Percentiles rank a stretch among this genome's conserved stretches.
Conservation (phyloP, 1,140 invertebrate species). For the Hypothenemus hampei region DNA sequence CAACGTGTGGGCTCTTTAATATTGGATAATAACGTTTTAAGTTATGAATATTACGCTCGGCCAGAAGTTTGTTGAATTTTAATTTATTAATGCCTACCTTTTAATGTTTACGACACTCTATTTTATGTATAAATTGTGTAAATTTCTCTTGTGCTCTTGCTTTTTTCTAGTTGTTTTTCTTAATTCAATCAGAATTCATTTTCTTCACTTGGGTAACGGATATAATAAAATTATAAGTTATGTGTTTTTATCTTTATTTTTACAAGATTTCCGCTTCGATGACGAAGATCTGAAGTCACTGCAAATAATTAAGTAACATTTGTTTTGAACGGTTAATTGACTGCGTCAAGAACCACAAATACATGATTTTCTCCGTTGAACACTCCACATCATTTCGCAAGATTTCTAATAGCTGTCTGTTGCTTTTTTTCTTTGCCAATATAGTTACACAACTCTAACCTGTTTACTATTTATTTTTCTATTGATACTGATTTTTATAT, state of each 20-base stretch:
- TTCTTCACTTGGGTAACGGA: no score
- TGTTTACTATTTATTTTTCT: no score
- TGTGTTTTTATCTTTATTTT: no score
- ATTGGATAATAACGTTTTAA: conserved; percentile 14
- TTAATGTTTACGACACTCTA: neutral
- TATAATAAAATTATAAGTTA: no score
- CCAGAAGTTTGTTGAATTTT: conserved; percentile 7
- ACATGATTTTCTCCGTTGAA: neutral
- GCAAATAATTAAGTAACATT: conserved; percentile 5
- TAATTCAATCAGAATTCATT: neutral
- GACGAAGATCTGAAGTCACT: neutral
- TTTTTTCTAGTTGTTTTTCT: neutral
- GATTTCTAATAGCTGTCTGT: neutral
- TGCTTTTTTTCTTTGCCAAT: no score
- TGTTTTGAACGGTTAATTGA: conserved; percentile 2
- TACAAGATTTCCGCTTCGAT: no score
- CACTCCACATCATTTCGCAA: neutral
- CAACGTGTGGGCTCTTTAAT: conserved; percentile 14
- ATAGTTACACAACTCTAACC: no score
- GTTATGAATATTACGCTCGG: conserved; percentile 9
- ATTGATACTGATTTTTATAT: no score
- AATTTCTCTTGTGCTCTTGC: neutral
- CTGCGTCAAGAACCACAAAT: neutral
- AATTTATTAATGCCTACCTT: conserved; percentile 5
- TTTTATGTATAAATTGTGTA: conserved; percentile 9